Evolutionary conservation across 2,113 vertebrate species (phyloP), one percentile per base, ranked within the genome.

Genomic region (Engraulis encrasicolus): DNA sequence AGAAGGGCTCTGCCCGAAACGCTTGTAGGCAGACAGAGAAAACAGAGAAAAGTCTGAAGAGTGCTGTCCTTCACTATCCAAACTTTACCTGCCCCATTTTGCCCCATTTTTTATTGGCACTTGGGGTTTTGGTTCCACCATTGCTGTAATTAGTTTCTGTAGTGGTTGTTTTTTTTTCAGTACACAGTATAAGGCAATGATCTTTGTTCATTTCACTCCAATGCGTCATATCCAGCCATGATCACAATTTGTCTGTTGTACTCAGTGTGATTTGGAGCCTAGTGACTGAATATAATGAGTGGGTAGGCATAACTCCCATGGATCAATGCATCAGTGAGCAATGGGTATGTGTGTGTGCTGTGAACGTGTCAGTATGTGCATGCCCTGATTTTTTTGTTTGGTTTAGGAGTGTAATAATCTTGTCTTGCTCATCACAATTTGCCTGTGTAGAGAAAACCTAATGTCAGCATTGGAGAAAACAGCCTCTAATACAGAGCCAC

Each of bases 401-500:
- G 58, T 34, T 71, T 20, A 15, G 17, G 50, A 38, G 27, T 48
- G n/a, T n/a, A n/a, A 78, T 77, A 1, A 48, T 45, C 71, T 45
- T 17, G 78, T 84, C 85, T 89, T 90, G 90, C 89, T 91, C 83
- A 88, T 89, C 87, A 48, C 78, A 83, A 78, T 89, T 66, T 66
- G 89, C 58, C 82, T 54, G 90, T 90, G 88, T 84, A 88, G 20
- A 23, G 77, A 90, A 85, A 87, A 82, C 86, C 92, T 93, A 88
- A 91, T 84, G 86, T 87, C 88, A 81, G 86, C 86, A 92, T 90
- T 92, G 89, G 85, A 85, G 81, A 81, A n/a, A 89, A 86, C 84
- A 82, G 86, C 89, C 88, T 92, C 90, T 90, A 92, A 87, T 84
- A 89, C 85, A 89, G 90, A 91, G 87, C 88, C 89, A 90, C 90